phyloP scores from a whole-genome alignment of 2,113 vertebrate species.

The Sebastes fasciatus region DNA sequence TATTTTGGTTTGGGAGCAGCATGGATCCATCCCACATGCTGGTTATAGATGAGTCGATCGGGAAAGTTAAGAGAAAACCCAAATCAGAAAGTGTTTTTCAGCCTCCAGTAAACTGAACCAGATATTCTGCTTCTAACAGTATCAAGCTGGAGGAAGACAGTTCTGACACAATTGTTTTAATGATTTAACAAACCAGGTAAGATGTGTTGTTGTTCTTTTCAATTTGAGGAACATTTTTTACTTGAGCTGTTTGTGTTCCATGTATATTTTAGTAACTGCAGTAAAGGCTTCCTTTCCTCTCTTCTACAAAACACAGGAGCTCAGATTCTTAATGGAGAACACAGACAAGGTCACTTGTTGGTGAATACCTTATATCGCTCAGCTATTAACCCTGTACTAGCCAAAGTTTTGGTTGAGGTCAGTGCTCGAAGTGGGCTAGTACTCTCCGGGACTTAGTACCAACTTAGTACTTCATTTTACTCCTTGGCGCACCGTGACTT shows the following conservation, averaged over 20 bases:
- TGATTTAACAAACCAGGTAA: constrained; percentile 37
- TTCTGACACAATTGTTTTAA: neutral
- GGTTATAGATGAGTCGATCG: constrained; percentile 37
- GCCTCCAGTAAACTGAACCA: constrained; percentile 26
- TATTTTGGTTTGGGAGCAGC: constrained; percentile 34
- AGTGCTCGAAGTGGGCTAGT: no score
- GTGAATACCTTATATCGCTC: neutral
- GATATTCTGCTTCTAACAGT: constrained; percentile 34
- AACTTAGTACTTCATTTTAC: no score
- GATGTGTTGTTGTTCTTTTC: constrained; percentile 5
- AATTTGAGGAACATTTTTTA: neutral
- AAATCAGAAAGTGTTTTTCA: constrained; percentile 35
- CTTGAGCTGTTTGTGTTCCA: neutral
- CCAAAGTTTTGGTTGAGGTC: neutral
- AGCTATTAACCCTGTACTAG: constrained; percentile 5
- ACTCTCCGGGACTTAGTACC: no score
- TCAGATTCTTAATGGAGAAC: constrained; percentile 6
- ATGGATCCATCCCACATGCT: constrained; percentile 46
- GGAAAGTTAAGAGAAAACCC: constrained; percentile 36
- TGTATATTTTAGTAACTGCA: neutral
- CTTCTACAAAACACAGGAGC: neutral
- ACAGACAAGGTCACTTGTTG: constrained; percentile 16
- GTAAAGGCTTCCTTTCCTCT: constrained; percentile 10
- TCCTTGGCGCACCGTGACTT: no score
- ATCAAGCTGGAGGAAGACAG: constrained; percentile 11